Evolutionary conservation across 2,888 invertebrate genomes (phyloP).

Genomic region (Morinoia aosen): DNA sequence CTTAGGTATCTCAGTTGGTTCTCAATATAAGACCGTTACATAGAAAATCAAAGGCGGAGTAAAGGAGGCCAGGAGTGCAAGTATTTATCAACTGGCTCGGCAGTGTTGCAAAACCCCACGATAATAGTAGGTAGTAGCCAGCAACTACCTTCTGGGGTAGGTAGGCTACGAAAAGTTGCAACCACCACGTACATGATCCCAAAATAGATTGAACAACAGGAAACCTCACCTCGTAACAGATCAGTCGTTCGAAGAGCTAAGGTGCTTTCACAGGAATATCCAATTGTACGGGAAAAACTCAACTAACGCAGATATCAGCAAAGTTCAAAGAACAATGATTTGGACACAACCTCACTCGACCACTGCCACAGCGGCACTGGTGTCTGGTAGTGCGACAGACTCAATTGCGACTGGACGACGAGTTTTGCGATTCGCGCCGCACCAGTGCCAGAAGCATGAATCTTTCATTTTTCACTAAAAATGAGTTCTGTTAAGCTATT

Average conservation of each 20-base stretch:
- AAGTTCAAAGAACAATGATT: neutral
- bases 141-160: conserved; percentile 28
- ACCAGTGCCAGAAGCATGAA: conserved; percentile 41
- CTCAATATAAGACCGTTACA: neutral
- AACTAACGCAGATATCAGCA: conserved; percentile 36
- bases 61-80: neutral
- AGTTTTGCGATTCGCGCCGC: conserved; percentile 7
- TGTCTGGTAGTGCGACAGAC: neutral
- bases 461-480: neutral
- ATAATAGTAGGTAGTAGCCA: neutral
- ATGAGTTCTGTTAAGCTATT: neutral
- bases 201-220: neutral
- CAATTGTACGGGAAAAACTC: neutral
- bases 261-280: neutral
- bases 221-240: neutral
- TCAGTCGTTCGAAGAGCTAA: neutral
- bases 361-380: conserved; percentile 49
- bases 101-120: neutral
- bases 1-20: neutral
- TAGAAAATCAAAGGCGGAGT: neutral
- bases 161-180: conserved; percentile 32
- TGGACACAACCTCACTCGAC: conserved; percentile 10
- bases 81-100: neutral
- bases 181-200: neutral
- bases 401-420: conserved; percentile 14